These are phyloP conservation scores for Trichomalopsis sarcophagae DNA, from an alignment of 1,140 invertebrate genomes.

Conservation along the genomic window DNA sequence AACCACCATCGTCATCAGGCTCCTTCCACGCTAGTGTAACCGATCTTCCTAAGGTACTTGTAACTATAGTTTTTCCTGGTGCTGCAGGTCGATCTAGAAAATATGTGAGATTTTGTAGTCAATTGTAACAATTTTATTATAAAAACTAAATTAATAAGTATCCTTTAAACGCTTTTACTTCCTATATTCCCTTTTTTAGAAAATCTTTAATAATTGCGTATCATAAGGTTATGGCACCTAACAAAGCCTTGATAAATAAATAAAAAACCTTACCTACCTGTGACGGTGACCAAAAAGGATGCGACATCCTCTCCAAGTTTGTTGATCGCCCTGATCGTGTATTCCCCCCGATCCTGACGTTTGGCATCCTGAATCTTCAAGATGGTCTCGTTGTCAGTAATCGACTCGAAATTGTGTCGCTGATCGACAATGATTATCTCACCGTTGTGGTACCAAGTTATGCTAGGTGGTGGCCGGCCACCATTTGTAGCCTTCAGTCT, in stretches of 20 bases:
- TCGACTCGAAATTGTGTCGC: constrained; percentile 81
- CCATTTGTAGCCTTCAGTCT: constrained; percentile 92
- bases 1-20: constrained; percentile 94
- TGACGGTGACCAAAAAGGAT: constrained; percentile 90
- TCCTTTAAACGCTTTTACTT: neutral
- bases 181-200: neutral
- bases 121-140: neutral
- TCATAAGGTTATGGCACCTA: neutral
- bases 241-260: neutral
- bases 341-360: constrained; percentile 89
- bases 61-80: constrained; percentile 87
- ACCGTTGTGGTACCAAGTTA: constrained; percentile 92
- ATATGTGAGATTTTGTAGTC: neutral
- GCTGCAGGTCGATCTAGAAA: constrained; percentile 85
- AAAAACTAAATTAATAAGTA: neutral
- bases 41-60: constrained; percentile 84
- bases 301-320: constrained; percentile 86
- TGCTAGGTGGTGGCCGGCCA: constrained; percentile 87
- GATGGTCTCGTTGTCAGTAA: constrained; percentile 80
- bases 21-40: constrained; percentile 92
- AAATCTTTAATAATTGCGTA: neutral
- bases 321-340: constrained; percentile 87
- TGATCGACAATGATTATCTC: constrained; percentile 79
- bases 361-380: constrained; percentile 84
- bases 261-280: constrained; percentile 75